A percentile compares a stretch with the other conserved stretches of the same genome.
phyloP scores from a whole-genome alignment of 35 echinoderm and acorn worm species.

The Apostichopus californicus region DNA sequence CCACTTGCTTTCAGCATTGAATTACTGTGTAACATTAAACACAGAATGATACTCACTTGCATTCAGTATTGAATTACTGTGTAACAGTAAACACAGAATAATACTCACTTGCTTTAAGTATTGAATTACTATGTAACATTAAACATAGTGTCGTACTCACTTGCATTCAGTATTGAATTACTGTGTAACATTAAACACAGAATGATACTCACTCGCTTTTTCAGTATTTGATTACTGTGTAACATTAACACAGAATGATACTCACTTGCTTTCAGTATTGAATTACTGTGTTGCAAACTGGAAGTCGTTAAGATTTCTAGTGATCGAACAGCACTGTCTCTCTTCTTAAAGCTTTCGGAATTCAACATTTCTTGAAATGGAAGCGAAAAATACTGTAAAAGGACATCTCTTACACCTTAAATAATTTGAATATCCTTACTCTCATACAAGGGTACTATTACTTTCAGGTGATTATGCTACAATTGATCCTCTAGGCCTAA shows the following conservation, averaged over 20 bases:
- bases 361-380: slow-evolving; percentile 78
- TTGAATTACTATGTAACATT: slow-evolving; percentile 36
- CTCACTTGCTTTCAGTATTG: slow-evolving; percentile 96
- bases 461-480: too few relatives aligned
- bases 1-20: too few relatives aligned
- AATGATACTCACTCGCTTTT: too few relatives aligned
- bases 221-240: too few relatives aligned
- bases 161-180: too few relatives aligned
- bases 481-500: too few relatives aligned
- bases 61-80: slow-evolving; percentile 84
- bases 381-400: too few relatives aligned
- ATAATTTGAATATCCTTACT: neutral
- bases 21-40: too few relatives aligned
- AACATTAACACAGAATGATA: neutral
- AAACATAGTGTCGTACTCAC: too few relatives aligned
- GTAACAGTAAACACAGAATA: neutral
- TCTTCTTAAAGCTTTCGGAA: slow-evolving; percentile 80
- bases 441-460: too few relatives aligned
- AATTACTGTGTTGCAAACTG: slow-evolving; percentile 59
- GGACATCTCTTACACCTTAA: neutral
- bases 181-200: too few relatives aligned
- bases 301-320: slow-evolving; percentile 97
- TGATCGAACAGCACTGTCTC: slow-evolving; percentile 95
- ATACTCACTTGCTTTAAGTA: too few relatives aligned
- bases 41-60: slow-evolving; percentile 59